A percentile compares a stretch with the other conserved stretches of the same genome.
These are phyloP conservation scores for Sipha maydis DNA, from an alignment of 2,888 invertebrate species.

Conservation along the genomic window DNA sequence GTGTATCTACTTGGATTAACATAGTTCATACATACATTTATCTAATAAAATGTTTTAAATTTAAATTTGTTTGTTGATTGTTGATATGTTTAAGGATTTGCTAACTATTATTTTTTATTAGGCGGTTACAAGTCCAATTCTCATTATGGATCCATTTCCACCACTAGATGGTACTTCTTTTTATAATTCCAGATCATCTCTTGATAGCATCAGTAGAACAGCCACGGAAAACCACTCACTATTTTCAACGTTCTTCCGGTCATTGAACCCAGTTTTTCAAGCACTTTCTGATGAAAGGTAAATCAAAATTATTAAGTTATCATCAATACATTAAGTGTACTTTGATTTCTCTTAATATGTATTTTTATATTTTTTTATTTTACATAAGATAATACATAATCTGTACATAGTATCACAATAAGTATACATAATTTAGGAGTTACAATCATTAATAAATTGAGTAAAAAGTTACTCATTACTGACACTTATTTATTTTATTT, in stretches of 20 bases:
- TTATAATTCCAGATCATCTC: slow-evolving; percentile 21
- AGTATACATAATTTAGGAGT: too few relatives aligned
- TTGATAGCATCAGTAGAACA: slow-evolving; percentile 5
- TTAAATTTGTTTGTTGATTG: too few relatives aligned
- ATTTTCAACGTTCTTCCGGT: slow-evolving; percentile 71
- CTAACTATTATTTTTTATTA: slow-evolving; percentile 6
- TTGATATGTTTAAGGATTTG: neutral
- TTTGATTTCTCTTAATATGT: too few relatives aligned
- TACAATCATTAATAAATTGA: too few relatives aligned
- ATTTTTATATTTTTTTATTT: too few relatives aligned
- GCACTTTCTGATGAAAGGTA: slow-evolving; percentile 52
- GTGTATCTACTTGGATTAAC: neutral
- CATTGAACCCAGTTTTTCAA: slow-evolving; percentile 75
- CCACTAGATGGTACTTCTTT: slow-evolving; percentile 52
- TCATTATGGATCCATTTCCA: slow-evolving; percentile 59
- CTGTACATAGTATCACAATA: too few relatives aligned
- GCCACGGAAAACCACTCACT: slow-evolving; percentile 28
- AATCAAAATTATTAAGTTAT: neutral
- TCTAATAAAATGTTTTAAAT: too few relatives aligned
- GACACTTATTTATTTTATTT: too few relatives aligned
- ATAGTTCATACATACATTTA: neutral
- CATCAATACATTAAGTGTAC: too few relatives aligned
- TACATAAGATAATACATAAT: too few relatives aligned
- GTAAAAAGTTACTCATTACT: too few relatives aligned
- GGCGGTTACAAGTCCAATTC: slow-evolving; percentile 44